These are phyloP conservation scores for Gymnodraco acuticeps DNA, from an alignment of 2,797 vertebrate genomes.

Conservation along the genomic window DNA sequence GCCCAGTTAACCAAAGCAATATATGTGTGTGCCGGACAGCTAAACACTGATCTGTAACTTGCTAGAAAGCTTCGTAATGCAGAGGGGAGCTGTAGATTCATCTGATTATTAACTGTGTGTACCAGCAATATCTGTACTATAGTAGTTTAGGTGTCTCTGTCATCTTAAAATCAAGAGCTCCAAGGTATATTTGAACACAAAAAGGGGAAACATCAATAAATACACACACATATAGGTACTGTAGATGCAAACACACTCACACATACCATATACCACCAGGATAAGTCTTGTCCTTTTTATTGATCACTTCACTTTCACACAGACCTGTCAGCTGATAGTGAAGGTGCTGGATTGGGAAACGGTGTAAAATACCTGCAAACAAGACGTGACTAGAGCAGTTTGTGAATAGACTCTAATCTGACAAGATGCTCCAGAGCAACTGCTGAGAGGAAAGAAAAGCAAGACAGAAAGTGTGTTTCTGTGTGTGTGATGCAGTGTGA, in stretches of 20 bases:
- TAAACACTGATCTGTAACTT: background rate
- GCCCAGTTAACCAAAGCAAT: too few relatives aligned
- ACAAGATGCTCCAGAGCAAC: constrained; percentile 31
- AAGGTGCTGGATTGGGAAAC: constrained; percentile 38
- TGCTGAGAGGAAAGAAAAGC: constrained; percentile 22
- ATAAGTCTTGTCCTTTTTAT: constrained; percentile 28
- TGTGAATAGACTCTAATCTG: constrained; percentile 37
- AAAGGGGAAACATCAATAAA: background rate
- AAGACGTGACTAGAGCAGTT: constrained; percentile 9
- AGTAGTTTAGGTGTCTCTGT: background rate
- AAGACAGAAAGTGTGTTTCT: constrained; percentile 9
- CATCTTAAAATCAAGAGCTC: background rate
- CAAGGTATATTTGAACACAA: background rate
- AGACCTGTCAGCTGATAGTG: constrained; percentile 37
- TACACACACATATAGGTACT: too few relatives aligned
- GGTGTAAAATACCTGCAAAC: constrained; percentile 40
- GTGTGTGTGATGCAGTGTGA: constrained; percentile 34
- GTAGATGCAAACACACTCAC: background rate
- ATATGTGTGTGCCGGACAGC: too few relatives aligned
- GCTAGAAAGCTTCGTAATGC: background rate
- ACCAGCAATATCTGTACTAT: background rate
- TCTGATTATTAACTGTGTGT: background rate
- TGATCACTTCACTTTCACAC: constrained; percentile 29
- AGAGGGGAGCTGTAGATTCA: background rate
- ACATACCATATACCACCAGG: constrained; percentile 6